Evolutionary conservation across 2,888 invertebrate genomes (phyloP).

Genomic region (Lasioglossum vierecki): DNA sequence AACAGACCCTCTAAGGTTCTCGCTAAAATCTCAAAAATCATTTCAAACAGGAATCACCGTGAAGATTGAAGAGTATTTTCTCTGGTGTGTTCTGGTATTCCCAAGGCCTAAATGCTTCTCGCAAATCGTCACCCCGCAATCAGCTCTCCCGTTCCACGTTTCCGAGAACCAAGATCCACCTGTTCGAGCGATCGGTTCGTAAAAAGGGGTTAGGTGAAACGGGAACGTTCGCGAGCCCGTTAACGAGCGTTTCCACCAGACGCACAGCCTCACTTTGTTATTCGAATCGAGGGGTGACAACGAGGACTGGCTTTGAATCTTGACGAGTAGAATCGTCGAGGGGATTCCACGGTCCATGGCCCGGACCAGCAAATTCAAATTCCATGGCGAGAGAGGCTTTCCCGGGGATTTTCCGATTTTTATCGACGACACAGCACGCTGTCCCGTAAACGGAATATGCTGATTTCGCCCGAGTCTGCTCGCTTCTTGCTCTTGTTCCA

Average conservation of each 20-base stretch:
- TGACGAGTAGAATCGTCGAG: conserved; percentile 37
- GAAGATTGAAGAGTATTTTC: not conserved
- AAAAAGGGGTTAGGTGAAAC: conserved; percentile 36
- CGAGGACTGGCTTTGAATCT: conserved; percentile 59
- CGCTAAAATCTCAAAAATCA: not conserved
- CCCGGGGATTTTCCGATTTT: conserved; percentile 69
- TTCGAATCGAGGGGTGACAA: conserved; percentile 59
- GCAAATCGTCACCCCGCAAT: conserved; percentile 18
- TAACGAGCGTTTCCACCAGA: conserved; percentile 56
- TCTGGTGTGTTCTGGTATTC: not conserved
- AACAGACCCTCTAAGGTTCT: too few species aligned
- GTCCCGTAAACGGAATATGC: conserved; percentile 70
- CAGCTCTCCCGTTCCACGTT: conserved; percentile 22
- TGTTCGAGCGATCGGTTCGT: conserved; percentile 16
- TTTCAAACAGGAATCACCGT: not conserved
- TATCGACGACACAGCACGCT: conserved; percentile 58
- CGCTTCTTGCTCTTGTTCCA: conserved; percentile 14
- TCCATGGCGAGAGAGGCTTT: conserved; percentile 64
- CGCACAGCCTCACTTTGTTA: conserved; percentile 62
- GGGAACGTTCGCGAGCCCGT: conserved; percentile 40
- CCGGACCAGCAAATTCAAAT: conserved; percentile 76
- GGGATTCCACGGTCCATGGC: conserved; percentile 51
- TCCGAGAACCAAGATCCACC: conserved; percentile 24
- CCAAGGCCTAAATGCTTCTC: not conserved
- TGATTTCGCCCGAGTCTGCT: conserved; percentile 61